Evolutionary conservation across 2,113 vertebrate genomes (phyloP).

Genomic region (Helogale parvula): DNA sequence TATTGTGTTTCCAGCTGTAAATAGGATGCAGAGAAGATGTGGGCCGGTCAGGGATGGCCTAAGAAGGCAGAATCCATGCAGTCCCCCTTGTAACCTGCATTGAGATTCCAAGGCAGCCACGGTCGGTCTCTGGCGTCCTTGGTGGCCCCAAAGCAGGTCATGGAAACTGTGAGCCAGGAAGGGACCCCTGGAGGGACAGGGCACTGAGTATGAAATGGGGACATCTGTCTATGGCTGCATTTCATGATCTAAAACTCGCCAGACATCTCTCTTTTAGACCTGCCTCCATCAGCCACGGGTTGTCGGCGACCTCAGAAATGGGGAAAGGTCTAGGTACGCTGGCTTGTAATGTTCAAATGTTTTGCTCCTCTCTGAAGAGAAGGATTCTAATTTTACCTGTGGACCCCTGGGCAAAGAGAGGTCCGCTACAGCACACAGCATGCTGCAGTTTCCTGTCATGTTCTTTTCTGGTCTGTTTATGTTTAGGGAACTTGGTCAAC

Average conservation of each 20-base stretch:
- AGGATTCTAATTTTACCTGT: too few species aligned
- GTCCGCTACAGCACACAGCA: not conserved
- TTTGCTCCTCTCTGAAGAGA: not conserved
- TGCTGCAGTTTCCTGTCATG: not conserved
- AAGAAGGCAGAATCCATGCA: not conserved
- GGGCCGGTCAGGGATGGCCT: fast-evolving
- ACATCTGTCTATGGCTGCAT: not conserved
- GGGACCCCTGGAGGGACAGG: too few species aligned
- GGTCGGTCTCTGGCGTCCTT: not conserved
- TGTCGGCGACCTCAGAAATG: not conserved
- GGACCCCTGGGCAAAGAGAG: not conserved
- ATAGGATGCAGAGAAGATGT: fast-evolving
- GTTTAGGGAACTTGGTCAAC: not conserved
- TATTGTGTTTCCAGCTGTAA: not conserved
- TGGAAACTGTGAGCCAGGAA: not conserved
- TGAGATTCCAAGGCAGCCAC: not conserved
- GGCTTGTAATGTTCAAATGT: not conserved
- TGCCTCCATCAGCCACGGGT: not conserved
- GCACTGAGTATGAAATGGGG: not conserved
- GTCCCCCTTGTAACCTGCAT: not conserved
- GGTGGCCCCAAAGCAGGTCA: fast-evolving
- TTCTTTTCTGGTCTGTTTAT: not conserved
- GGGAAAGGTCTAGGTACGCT: not conserved
- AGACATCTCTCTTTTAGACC: not conserved
- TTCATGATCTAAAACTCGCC: not conserved